Evolutionary conservation across 2,113 vertebrate genomes (phyloP).

Genomic region (Lipophrys pholis): DNA sequence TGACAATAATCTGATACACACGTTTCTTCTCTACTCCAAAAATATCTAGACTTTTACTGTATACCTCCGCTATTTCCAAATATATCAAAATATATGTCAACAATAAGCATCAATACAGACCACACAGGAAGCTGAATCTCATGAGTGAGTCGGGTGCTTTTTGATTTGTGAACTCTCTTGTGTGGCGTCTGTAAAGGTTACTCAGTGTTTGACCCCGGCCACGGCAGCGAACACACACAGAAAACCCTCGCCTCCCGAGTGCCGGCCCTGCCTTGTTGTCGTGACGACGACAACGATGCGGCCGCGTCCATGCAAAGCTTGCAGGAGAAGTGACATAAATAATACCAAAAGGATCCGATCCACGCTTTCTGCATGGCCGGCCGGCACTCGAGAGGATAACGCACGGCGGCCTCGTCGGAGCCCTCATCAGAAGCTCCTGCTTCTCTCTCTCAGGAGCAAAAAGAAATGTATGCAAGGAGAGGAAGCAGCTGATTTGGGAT

Average conservation of each 20-base stretch:
- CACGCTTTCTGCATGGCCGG: conserved; percentile 30
- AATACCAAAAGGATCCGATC: conserved; percentile 49
- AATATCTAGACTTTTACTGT: conserved; percentile 74
- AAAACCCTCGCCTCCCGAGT: background rate
- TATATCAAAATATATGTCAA: conserved; percentile 81
- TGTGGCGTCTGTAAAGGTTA: conserved; percentile 36
- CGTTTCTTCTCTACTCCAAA: conserved; percentile 78
- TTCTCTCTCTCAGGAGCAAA: conserved; percentile 3
- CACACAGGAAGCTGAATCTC: conserved; percentile 70
- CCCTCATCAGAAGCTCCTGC: conserved; percentile 27
- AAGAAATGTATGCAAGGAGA: conserved; percentile 6
- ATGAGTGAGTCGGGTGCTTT: conserved; percentile 57
- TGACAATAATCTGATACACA: conserved; percentile 78
- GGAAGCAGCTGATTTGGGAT: conserved; percentile 6
- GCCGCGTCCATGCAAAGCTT: conserved; percentile 55
- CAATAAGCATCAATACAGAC: conserved; percentile 75
- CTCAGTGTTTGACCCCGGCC: conserved; percentile 40
- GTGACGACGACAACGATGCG: conserved; percentile 40
- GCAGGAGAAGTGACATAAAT: conserved; percentile 51
- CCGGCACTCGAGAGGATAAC: conserved; percentile 29
- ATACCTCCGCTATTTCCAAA: conserved; percentile 54
- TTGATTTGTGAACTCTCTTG: conserved; percentile 40
- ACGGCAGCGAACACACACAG: background rate
- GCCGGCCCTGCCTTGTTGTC: conserved; percentile 29
- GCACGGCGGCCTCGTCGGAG: conserved; percentile 24